Evolutionary conservation across 2,797 vertebrate genomes (phyloP).

Genomic region (Nasua narica): DNA sequence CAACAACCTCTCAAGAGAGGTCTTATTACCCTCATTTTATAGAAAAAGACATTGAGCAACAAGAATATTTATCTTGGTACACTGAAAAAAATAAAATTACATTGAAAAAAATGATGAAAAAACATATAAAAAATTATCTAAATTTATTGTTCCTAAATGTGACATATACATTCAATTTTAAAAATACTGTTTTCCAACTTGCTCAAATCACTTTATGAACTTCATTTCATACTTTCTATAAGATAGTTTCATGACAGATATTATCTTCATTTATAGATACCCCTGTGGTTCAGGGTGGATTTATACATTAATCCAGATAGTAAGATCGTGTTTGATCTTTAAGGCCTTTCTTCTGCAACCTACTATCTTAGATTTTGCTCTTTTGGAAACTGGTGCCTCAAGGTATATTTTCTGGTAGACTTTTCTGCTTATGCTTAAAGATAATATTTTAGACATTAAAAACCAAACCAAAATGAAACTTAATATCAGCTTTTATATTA

Average conservation of each 20-base stretch:
- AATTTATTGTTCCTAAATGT: not conserved
- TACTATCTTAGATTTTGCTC: not conserved
- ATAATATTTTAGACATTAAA: constrained; percentile 7
- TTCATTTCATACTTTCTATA: not conserved
- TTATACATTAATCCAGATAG: not conserved
- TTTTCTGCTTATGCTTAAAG: not conserved
- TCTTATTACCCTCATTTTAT: not conserved
- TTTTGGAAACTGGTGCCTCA: not conserved
- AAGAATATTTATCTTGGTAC: not conserved
- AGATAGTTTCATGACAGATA: not conserved
- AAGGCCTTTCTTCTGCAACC: not conserved
- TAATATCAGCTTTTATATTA: not conserved
- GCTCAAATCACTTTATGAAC: not conserved
- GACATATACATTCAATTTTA: not conserved
- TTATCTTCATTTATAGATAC: not conserved
- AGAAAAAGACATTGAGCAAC: not conserved
- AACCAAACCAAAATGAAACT: not conserved
- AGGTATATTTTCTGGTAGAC: not conserved
- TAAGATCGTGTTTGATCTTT: not conserved
- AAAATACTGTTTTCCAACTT: constrained; percentile 4
- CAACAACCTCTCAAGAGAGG: not conserved
- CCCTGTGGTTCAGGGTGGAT: not conserved
- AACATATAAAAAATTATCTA: not conserved
- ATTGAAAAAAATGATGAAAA: too few relatives aligned
- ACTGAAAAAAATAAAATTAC: too few relatives aligned